Conservation (phyloP, 2,113 vertebrate species). For the Alosa alosa region DNA sequence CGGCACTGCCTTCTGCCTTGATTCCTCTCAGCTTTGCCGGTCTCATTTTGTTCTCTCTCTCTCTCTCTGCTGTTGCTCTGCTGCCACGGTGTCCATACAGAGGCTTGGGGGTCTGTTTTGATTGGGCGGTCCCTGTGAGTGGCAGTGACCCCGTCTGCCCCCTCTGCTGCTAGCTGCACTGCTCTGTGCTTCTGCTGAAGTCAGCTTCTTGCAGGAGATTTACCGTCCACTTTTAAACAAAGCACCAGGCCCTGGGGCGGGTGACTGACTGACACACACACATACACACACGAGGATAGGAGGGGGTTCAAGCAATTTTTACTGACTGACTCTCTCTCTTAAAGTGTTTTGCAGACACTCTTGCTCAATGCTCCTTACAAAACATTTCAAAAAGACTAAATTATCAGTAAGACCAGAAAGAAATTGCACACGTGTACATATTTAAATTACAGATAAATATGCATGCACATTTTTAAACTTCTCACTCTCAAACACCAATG, state of each 20-base stretch:
- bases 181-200: conserved; percentile 63
- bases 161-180: conserved; percentile 20
- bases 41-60: neutral
- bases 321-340: no score
- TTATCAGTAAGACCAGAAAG: no score
- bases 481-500: no score
- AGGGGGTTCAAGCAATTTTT: neutral
- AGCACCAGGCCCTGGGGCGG: conserved; percentile 46
- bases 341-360: no score
- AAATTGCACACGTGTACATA: no score
- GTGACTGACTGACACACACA: neutral
- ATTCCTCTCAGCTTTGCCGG: neutral
- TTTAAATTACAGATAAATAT: no score
- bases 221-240: conserved; percentile 66
- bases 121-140: conserved; percentile 62
- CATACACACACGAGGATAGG: neutral
- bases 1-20: no score
- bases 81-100: neutral
- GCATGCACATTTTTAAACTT: no score
- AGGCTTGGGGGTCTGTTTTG: conserved; percentile 49
- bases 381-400: no score
- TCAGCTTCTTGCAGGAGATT: conserved; percentile 73
- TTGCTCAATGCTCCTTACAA: no score
- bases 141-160: conserved; percentile 68
- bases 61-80: neutral